Evolutionary conservation across 2,797 vertebrate genomes (phyloP), one percentile per base, ranked within the genome.

Genomic region (Pogoniulus pusillus): DNA sequence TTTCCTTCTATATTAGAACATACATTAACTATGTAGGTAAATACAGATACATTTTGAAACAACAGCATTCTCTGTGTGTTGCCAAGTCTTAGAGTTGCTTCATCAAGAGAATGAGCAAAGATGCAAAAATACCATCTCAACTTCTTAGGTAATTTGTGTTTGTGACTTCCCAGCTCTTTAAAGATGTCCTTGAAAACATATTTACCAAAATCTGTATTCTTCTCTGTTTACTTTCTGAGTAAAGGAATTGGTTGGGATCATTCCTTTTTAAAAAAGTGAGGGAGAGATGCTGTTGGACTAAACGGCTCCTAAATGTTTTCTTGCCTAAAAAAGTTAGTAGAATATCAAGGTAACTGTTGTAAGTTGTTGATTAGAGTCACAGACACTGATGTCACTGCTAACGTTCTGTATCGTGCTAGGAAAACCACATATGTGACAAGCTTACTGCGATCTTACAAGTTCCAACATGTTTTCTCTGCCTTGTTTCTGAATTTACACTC

Each of bases 321-420:
- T 84, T 74, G 37, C 47, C 39, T 58, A 12, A 77, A 24, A 5
- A 23, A 11, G 6, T 1, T 4, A 72, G 12, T 63, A 34, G 75
- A 82, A 39, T 51, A 29, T 9, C 41, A 30, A 32, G 18, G 6
- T 68, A 53, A 24, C 37, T 74, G 3, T 24, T 80, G 1, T 41
- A 45, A 78, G 17, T 34, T 69, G n/a, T 37, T 62, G 47, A 24
- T 78, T 59, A 53, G 30, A 27, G 29, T 75, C 57, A 49, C 8
- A n/a, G 57, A 22, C 12, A 15, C 13, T 47, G 30, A 15, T 51
- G 71, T 63, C 16, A 24, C 63, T 35, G 16, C 35, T 74, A 79
- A 10, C 9, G 6, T 64, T 80, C 37, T 59, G 10, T 72, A 11
- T 53, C 0, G 0, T 11, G 34, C 26, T 78, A 23, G 39, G 63